Evolutionary conservation across 2,888 invertebrate species (phyloP), one percentile per base, ranked within the genome.

Genomic region (Meandrusa payeni): DNA sequence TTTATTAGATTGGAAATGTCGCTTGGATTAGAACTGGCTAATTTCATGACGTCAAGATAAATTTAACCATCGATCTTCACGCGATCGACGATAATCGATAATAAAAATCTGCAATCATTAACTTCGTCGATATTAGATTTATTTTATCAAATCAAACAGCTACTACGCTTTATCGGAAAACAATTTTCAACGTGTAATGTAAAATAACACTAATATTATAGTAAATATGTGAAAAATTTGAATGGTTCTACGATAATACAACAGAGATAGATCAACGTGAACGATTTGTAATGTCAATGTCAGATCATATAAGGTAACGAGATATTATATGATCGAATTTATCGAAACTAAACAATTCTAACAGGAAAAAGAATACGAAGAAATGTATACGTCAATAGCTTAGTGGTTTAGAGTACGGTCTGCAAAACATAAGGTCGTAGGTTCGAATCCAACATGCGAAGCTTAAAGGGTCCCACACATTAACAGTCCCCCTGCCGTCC

Each of bases 41-140:
- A 44, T 41, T 33, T 45, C 36, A 31, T 54, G 54, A 53, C 55
- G 53, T 54, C 53, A 55, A 52, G 47, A 53, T 54, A 53, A 50
- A 50, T 46, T 37, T 43, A 44, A 51, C 29, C 59, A 57, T 62
- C 54, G 54, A 57, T 59, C 48, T 49, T 29, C 7, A 40, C 29
- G 22, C 31, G 47, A 46, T 46, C 42, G 42, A 36, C 49, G 57
- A 63, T 58, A 59, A 36, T 37, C 9, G 32, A 38, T 45, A 52
- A 54, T 55, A 52, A 50, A 57, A 56, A 55, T 54, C 49, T 52
- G 52, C 46, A 50, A 51, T 42, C 45, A 43, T 41, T 53, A 38
- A 34, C 28, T 45, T 36, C 19, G 50, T 41, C 7, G 47, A 47
- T 46, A 47, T 40, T 36, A 28, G 3, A 10, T n/a, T 33, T 33